These are phyloP conservation scores for Pitangus sulphuratus DNA, from an alignment of 2,797 vertebrate genomes.

Conservation along the genomic window DNA sequence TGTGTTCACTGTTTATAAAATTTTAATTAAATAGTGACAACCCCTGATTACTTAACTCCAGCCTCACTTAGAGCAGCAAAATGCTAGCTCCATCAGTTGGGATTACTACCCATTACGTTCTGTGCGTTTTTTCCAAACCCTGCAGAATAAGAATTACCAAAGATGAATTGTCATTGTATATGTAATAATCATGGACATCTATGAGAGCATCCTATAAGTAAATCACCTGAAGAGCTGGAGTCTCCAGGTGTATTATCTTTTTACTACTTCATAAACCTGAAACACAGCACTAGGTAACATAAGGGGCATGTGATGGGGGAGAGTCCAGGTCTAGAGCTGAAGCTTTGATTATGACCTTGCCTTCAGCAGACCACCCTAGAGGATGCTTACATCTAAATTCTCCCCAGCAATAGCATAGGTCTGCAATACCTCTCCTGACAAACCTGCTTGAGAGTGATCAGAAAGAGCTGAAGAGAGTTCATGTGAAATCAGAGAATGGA, in stretches of 20 bases:
- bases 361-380: background rate
- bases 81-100: background rate
- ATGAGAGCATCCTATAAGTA: background rate
- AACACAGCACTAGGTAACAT: background rate
- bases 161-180: background rate
- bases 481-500: background rate
- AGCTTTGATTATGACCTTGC: background rate
- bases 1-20: background rate
- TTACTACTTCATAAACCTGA: background rate
- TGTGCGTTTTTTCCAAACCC: background rate
- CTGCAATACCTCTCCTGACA: background rate
- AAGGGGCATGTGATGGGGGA: background rate
- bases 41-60: background rate
- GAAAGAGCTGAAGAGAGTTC: background rate
- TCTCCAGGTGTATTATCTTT: background rate
- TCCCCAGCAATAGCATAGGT: background rate
- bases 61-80: background rate
- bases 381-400: accelerated
- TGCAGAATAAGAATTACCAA: background rate
- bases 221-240: background rate
- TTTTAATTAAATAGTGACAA: background rate
- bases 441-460: background rate
- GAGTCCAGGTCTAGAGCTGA: background rate
- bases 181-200: background rate
- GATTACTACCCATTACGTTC: background rate